A percentile compares a stretch with the other conserved stretches of the same genome.
These are phyloP conservation scores for Tricholaema leucomelas DNA, from an alignment of 2,113 vertebrate genomes.

Conservation along the genomic window DNA sequence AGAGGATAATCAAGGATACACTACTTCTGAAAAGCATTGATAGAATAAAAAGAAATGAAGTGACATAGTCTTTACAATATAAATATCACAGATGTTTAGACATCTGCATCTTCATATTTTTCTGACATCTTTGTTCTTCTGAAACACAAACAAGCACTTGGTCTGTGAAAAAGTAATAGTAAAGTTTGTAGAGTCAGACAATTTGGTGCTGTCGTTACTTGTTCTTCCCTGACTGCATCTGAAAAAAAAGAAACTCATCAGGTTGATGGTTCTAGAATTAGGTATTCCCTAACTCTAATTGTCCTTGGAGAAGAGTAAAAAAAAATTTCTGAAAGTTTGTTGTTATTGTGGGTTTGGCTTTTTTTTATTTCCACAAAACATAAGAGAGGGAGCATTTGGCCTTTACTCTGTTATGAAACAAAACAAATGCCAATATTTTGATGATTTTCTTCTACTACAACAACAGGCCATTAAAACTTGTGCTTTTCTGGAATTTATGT, in stretches of 20 bases:
- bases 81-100: not conserved
- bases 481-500: not conserved
- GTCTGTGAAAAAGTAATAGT: not conserved
- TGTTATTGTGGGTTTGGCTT: too few relatives aligned
- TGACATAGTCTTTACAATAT: not conserved
- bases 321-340: not conserved
- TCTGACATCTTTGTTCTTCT: not conserved
- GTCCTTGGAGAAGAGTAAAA: not conserved
- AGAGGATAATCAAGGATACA: not conserved
- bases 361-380: not conserved
- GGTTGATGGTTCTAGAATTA: not conserved
- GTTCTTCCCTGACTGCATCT: not conserved
- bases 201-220: not conserved
- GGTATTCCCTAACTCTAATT: not conserved
- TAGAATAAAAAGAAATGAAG: not conserved
- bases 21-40: not conserved
- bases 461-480: not conserved
- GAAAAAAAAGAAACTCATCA: not conserved
- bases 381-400: not conserved
- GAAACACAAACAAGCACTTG: not conserved
- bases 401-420: not conserved
- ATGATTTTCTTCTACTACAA: not conserved
- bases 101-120: not conserved
- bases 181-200: not conserved
- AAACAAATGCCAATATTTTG: not conserved